Evolutionary conservation across 2,797 vertebrate genomes (phyloP).

Genomic region (Acipenser oxyrinchus): DNA sequence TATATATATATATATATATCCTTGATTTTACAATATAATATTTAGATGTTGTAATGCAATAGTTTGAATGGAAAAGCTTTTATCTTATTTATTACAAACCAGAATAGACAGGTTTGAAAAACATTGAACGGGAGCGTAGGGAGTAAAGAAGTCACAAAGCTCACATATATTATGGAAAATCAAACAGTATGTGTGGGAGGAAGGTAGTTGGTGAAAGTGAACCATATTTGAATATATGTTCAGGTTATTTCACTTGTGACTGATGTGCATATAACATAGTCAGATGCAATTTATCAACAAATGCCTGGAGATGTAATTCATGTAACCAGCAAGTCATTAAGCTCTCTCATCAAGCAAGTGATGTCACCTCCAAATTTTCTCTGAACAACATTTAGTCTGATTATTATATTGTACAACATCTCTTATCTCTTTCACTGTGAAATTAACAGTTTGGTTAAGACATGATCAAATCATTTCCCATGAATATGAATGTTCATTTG

Average conservation of each 20-base stretch:
- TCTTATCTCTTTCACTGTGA: constrained; percentile 6
- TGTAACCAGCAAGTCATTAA: constrained; percentile 1
- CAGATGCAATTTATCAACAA: constrained; percentile 1
- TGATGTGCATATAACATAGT: background rate
- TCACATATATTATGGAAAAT: no score
- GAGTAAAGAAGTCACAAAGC: no score
- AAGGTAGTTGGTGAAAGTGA: no score
- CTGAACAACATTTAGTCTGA: constrained; percentile 1
- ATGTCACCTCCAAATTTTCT: background rate
- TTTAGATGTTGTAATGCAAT: no score
- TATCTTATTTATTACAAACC: no score
- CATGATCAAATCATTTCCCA: background rate
- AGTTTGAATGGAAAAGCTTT: no score
- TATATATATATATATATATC: no score
- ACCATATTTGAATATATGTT: background rate
- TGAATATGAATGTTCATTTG: no score
- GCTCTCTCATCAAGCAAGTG: constrained; percentile 6
- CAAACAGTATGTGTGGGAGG: no score
- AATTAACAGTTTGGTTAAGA: background rate
- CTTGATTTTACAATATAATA: no score
- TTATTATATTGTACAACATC: constrained; percentile 13
- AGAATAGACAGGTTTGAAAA: no score
- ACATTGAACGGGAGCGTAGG: no score
- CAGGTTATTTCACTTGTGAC: background rate
- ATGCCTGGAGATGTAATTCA: constrained; percentile 14